Evolutionary conservation across 2,888 invertebrate genomes (phyloP).

Genomic region (Coelogynopora nodosa): DNA sequence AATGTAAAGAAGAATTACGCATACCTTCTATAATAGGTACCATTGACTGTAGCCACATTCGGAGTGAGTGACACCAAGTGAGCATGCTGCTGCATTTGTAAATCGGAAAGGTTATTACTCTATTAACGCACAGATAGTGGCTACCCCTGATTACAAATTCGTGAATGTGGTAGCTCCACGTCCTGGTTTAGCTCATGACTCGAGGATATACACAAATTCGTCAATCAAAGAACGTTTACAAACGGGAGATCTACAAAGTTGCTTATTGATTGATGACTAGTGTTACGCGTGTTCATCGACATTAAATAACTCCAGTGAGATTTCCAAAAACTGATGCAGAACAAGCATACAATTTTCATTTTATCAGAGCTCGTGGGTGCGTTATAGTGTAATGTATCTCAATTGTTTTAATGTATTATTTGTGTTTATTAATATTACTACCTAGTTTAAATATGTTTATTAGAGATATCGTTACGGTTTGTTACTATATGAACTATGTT

Average conservation of each 20-base stretch:
- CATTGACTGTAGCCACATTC: not conserved
- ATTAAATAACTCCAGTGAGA: slow-evolving; percentile 1
- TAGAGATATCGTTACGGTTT: no score
- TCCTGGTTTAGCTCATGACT: slow-evolving; percentile 11
- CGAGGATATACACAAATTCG: not conserved
- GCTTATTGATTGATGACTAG: not conserved
- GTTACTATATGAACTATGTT: no score
- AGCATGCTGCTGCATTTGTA: not conserved
- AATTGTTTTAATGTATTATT: no score
- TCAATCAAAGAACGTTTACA: not conserved
- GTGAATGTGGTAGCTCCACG: not conserved
- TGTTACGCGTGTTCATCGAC: not conserved
- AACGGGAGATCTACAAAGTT: not conserved
- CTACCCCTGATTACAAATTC: not conserved
- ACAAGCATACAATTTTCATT: not conserved
- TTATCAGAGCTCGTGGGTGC: not conserved
- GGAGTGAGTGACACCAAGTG: not conserved
- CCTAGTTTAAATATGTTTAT: no score
- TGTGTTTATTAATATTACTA: no score
- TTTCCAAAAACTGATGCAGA: not conserved
- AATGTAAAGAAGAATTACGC: not conserved
- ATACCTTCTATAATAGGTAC: not conserved
- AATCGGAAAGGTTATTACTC: slow-evolving; percentile 6
- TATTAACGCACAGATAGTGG: not conserved
- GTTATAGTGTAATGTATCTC: no score